A percentile compares a stretch with the other conserved stretches of the same genome.
Evolutionary conservation across 2,113 vertebrate genomes (phyloP).

Genomic region (Nycticryphes semicollaris): DNA sequence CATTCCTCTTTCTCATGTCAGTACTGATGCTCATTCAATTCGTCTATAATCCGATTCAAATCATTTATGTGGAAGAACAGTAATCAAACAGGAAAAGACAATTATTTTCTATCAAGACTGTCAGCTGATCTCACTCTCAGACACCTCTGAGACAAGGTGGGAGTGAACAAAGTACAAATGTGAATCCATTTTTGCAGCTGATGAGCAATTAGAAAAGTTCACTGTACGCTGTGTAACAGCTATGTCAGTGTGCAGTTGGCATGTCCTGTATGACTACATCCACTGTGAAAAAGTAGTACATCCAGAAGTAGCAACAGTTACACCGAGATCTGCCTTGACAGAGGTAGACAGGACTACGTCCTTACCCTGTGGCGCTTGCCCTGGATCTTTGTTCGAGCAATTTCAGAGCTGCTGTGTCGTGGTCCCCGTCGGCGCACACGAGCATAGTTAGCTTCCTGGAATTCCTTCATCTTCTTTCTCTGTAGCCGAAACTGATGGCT

Average conservation of each 20-base stretch:
- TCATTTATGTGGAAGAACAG: neutral
- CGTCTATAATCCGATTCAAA: neutral
- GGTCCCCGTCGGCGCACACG: constrained; percentile 81
- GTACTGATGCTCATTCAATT: neutral
- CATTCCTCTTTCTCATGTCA: neutral
- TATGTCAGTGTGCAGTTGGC: neutral
- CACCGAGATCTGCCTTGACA: neutral
- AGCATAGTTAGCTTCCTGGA: constrained; percentile 76
- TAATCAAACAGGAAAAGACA: neutral
- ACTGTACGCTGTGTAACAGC: neutral
- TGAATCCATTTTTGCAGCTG: neutral
- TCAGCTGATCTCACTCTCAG: neutral
- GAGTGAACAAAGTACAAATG: neutral
- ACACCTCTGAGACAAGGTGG: accelerated
- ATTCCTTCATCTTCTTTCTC: constrained; percentile 83
- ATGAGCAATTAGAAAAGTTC: neutral
- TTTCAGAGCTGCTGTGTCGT: constrained; percentile 87
- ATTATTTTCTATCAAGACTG: neutral
- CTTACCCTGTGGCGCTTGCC: constrained; percentile 88
- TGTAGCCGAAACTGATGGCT: constrained; percentile 91
- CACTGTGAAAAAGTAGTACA: neutral
- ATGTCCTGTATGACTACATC: accelerated
- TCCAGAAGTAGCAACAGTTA: neutral
- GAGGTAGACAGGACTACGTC: neutral
- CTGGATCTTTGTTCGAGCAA: constrained; percentile 84